Base-by-base conservation (phyloP, 2,113 vertebrate species). In the Tachysurus vachellii region DNA sequence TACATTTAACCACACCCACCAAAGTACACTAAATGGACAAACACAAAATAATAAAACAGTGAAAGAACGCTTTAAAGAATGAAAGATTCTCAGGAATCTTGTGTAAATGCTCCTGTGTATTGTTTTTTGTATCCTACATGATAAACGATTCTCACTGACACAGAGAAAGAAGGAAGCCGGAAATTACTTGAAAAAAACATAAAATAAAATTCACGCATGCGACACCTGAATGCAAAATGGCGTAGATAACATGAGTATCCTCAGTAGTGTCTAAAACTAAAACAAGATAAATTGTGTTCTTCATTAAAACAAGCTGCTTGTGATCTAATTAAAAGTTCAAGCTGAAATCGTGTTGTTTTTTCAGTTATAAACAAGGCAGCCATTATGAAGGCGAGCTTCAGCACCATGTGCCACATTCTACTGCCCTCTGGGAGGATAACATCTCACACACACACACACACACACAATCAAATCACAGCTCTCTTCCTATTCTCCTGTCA, bases 331-430 rank as follows among this genome's bases (percentile, higher is more conserved):
- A 21, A 71, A 71, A 10, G 36, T 71, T 71, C 21, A 71, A 21
- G 81, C 77, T 84, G 23, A 85, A 80, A 76, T 82, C 59, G 77
- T 90, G 85, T 87, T 84, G 75, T 80, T 68, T 44, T 80, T 80
- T 81, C 70, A 53, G 28, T 11, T 88, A 82, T 85, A 44, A 88
- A 71, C 26, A 26, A 82, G 50, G 68, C 75, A 79, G 82, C 68
- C 61, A 59, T 88, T 88, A 85, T 42, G 66, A 89, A 83, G 70
- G 85, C 85, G 86, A 19, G 36, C 82, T 53, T 87, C 85, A 12
- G 21, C 53, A 86, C 75, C 68, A 84, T 62, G 83, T 76, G 84
- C 87, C 86, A 91, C 83, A 84, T 90, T 86, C 82, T 89, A 84
- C 81, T 89, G 86, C 73, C 86, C 88, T 88, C 62, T 82, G 57